Conservation (phyloP, 1,140 invertebrate genomes). For the Sitodiplosis mosellana region DNA sequence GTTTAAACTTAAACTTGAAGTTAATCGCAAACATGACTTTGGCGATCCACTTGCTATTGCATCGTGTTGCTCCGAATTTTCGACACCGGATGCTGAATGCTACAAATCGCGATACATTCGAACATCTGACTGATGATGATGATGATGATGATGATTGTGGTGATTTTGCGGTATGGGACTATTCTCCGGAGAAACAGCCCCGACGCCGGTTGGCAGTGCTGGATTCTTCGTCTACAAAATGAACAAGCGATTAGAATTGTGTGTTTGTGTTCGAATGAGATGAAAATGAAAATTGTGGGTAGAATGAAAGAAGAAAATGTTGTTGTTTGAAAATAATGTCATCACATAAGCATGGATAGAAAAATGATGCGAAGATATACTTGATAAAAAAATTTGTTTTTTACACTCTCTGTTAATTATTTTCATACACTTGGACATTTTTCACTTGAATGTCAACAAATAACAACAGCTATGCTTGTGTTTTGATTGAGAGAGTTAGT, state of each 20-base stretch:
- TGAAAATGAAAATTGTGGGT: background rate
- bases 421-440: background rate
- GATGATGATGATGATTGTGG: background rate
- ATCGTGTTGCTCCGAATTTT: no score
- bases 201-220: background rate
- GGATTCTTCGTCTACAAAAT: conserved; percentile 1
- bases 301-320: background rate
- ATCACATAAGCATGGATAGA: background rate
- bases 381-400: background rate
- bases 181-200: background rate
- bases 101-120: background rate
- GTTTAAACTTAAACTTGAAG: no score
- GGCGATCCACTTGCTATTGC: no score
- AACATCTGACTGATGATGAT: background rate
- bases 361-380: background rate
- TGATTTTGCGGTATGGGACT: background rate
- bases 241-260: background rate
- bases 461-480: background rate
- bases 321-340: background rate
- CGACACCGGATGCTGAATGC: no score
- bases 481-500: background rate
- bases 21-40: no score
- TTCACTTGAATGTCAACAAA: background rate
- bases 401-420: background rate
- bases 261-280: background rate